Conservation (phyloP, 2,113 vertebrate species). For the human region DNA sequence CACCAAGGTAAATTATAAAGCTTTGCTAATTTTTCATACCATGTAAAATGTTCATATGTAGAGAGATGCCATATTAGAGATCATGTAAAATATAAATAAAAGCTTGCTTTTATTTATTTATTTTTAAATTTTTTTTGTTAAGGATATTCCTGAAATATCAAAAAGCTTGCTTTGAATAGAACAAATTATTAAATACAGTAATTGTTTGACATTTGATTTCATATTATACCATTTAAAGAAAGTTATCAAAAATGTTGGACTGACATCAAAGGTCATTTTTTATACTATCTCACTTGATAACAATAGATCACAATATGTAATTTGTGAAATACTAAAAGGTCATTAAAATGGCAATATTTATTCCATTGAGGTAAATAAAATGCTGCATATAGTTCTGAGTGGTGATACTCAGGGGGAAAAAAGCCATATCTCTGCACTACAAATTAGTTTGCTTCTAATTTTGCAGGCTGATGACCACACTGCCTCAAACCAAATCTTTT, state of each 20-base stretch:
- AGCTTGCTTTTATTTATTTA: background rate
- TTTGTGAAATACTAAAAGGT: slow-evolving; percentile 76
- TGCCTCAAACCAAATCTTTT: slow-evolving; percentile 85
- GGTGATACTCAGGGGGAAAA: slow-evolving; percentile 74
- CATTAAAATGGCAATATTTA: slow-evolving; percentile 82
- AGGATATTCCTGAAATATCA: no score
- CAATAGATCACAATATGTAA: slow-evolving; percentile 77
- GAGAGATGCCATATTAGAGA: slow-evolving; percentile 21
- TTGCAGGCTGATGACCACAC: slow-evolving; percentile 82
- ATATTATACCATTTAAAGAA: slow-evolving; percentile 74
- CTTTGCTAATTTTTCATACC: slow-evolving; percentile 17
- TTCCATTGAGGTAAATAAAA: slow-evolving; percentile 83
- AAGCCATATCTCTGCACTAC: slow-evolving; percentile 80
- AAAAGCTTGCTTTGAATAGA: slow-evolving; percentile 66
- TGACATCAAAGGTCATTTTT: slow-evolving; percentile 78
- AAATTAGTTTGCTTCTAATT: slow-evolving; percentile 88
- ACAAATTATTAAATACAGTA: slow-evolving; percentile 61
- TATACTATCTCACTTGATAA: slow-evolving; percentile 77
- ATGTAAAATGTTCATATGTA: background rate
- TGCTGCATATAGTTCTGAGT: slow-evolving; percentile 73
- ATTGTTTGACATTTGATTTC: slow-evolving; percentile 65
- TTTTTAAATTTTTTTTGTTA: no score
- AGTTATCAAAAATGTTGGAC: slow-evolving; percentile 71
- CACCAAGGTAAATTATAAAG: slow-evolving; percentile 2
- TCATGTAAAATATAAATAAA: slow-evolving; percentile 65